Evolutionary conservation across 2,888 invertebrate genomes (phyloP), one percentile per base, ranked within the genome.

Genomic region (Scaptomyza caliginosa): DNA sequence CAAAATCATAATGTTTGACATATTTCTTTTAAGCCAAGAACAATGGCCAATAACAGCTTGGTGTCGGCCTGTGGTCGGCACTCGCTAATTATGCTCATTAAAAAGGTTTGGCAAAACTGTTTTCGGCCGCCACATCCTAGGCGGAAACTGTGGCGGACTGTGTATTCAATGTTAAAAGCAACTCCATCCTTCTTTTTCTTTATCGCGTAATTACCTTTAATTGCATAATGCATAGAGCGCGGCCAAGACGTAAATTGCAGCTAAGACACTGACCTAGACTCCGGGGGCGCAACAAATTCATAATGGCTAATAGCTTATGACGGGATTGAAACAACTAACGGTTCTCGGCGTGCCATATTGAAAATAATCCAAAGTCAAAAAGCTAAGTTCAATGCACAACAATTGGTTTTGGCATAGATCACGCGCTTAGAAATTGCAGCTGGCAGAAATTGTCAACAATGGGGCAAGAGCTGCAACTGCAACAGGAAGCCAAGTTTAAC

Each of bases 201-300:
- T 54, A 40, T 42, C 54, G 56, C 54, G 64, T 86, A 90, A 90
- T 90, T 90, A 80, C 84, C 75, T 77, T 80, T 89, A 89, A 89
- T 90, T 89, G 86, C 85, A 64, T 68, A 62, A 74, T 65, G 77
- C 80, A 45, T 8, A 34, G 54, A 2, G 57, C 34, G 55, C 49
- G 57, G 60, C 59, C 62, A 71, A 63, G 51, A 51, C 36, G 62
- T 48, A 78, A 86, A 85, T 80, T 86, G 78, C 88, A 64, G 82
- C 88, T 73, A 83, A 89, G 89, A 86, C 89, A 89, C 85, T 89
- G 86, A 89, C 86, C 86, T 84, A 86, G 86, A 86, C 88, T 86
- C 67, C 67, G 57, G 62, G 54, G 45, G 67, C 67, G 71, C 58
- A 69, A 60, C 74, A 67, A 73, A 88, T 80, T 77, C 56, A 71